Base-by-base conservation (phyloP, 2,888 invertebrate species). In the Ypsolopha scabrella region DNA sequence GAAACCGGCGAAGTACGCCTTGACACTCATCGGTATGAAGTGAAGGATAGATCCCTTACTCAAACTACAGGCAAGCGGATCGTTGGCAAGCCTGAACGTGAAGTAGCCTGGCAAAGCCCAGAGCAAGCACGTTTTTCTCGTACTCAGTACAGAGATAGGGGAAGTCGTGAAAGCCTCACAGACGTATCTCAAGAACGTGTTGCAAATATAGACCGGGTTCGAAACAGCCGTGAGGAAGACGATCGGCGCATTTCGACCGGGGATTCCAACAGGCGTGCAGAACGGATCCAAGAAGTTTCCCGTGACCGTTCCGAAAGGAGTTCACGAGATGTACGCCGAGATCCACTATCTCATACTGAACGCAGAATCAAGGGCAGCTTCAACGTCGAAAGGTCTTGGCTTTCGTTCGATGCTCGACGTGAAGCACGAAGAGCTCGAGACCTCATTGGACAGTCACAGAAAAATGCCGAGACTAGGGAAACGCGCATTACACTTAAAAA, bases 1-100 rank as follows among this genome's bases (percentile, higher is more conserved):
- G 64, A 60, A 36, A 56, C 55, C 49, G 64, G 58, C 45, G 60
- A 62, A 53, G 58, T 60, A 43, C 11, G 41, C 33, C 9, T 6
- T 24, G 45, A 34, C n/a, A 24, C 7, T 11, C 51, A 7, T 7
- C 45, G 51, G 24, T 39, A 44, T 45, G 51, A 51, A 51, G 38
- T 24, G 11, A 45, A 38, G n/a, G 45, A 45, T 10, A 11, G 11
- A 24, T 38, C 35, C 34, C 1, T 8, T 44, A 9, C 45, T 48
- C 14, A 62, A 60, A 11, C 64, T 10, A 24, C 41, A 11, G 49
- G 39, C 24, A 39, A 41, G 24, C n/a, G 41, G 24, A 14, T 34
- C 13, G 48, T 48, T n/a, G 49, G 41, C 34, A n/a, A 13, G 13
- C 36, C 1, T 7, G 46, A 34, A 11, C 34, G 35, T 34, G 35